phyloP scores from a whole-genome alignment of 2,888 invertebrate genomes.

The Cantharis lateralis region DNA sequence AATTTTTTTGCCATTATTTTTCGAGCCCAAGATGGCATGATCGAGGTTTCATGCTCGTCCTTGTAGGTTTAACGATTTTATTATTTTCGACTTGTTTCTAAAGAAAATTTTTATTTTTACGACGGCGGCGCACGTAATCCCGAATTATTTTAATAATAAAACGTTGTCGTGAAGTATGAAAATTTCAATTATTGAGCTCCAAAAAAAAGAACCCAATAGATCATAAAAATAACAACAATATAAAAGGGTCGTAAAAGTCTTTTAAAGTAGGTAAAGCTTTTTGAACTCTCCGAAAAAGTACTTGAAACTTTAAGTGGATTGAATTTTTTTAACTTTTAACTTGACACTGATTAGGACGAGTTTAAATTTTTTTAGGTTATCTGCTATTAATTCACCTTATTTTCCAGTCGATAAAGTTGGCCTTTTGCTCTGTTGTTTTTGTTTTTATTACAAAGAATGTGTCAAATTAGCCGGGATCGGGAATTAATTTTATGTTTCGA shows the following conservation, averaged over 20 bases:
- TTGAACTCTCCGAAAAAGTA: background rate
- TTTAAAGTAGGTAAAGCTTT: constrained; percentile 9
- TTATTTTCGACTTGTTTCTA: background rate
- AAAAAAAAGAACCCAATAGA: background rate
- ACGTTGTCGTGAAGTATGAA: background rate
- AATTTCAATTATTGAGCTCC: background rate
- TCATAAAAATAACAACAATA: constrained; percentile 16
- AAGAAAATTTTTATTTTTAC: background rate
- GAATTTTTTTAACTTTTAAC: background rate
- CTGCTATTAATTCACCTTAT: background rate
- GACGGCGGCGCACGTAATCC: background rate
- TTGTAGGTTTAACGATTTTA: background rate
- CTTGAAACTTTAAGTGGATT: background rate
- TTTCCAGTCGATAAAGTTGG: background rate
- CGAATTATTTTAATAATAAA: background rate
- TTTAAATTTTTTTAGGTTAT: background rate
- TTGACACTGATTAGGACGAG: background rate
- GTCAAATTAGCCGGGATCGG: background rate
- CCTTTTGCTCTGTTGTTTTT: background rate
- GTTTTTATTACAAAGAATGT: background rate
- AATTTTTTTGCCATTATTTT: background rate
- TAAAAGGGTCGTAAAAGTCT: constrained; percentile 13
- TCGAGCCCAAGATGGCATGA: constrained; percentile 6
- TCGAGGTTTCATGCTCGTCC: constrained; percentile 11
- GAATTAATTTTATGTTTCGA: background rate